Evolutionary conservation across 2,888 invertebrate species (phyloP).

Genomic region (Urechis unicinctus): DNA sequence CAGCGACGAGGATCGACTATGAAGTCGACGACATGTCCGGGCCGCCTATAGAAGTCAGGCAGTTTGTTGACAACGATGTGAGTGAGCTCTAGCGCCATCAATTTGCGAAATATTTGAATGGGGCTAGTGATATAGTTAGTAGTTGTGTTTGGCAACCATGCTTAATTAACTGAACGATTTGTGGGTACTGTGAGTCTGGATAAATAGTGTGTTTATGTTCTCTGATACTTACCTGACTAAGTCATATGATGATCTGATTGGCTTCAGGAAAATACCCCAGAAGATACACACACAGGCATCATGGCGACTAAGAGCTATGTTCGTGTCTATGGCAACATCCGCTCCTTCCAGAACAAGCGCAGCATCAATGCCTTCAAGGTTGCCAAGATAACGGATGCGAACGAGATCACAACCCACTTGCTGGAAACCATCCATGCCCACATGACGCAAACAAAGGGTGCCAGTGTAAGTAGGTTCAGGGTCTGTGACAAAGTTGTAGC

Average conservation of each 20-base stretch:
- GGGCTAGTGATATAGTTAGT: too few species aligned
- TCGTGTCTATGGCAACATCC: conserved; percentile 60
- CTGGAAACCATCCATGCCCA: conserved; percentile 61
- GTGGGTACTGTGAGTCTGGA: too few species aligned
- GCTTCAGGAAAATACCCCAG: conserved; percentile 33
- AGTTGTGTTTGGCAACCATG: too few species aligned
- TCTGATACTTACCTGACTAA: not conserved
- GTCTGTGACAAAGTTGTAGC: too few species aligned
- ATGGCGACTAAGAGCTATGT: conserved; percentile 51
- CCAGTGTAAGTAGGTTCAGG: not conserved
- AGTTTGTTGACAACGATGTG: conserved; percentile 51
- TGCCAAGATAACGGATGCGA: conserved; percentile 58
- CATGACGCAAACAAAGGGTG: conserved; percentile 18
- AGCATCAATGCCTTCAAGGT: conserved; percentile 63
- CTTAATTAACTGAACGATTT: too few species aligned
- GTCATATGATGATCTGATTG: not conserved
- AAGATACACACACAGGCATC: conserved; percentile 28
- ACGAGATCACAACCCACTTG: conserved; percentile 64
- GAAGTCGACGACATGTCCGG: conserved; percentile 47
- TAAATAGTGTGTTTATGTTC: not conserved
- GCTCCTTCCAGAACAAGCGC: conserved; percentile 59
- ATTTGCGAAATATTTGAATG: too few species aligned
- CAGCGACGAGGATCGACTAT: conserved; percentile 39
- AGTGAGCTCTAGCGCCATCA: too few species aligned
- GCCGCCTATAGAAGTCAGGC: conserved; percentile 39